These are phyloP conservation scores for Cassiopea andromeda DNA, from an alignment of 30 jellyfish, hydroid and myxozoan species.

Conservation along the genomic window DNA sequence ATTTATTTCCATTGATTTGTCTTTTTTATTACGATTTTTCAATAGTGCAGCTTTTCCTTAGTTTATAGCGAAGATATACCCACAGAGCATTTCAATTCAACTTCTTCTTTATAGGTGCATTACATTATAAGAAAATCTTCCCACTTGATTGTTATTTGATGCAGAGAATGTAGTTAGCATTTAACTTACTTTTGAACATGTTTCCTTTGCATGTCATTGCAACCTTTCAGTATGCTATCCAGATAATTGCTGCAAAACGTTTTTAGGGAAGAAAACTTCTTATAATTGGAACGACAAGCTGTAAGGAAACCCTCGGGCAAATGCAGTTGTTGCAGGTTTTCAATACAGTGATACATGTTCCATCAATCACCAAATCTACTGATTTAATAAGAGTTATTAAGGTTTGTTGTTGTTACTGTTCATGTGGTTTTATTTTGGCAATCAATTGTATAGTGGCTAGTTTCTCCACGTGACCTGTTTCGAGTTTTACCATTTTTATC, in stretches of 20 bases:
- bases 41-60: too few species aligned
- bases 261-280: constrained; percentile 83
- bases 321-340: constrained; percentile 82
- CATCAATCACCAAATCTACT: constrained; percentile 63
- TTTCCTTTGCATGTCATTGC: too few species aligned
- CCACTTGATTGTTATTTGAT: too few species aligned
- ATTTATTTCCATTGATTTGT: neutral
- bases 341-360: constrained; percentile 88
- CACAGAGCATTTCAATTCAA: too few species aligned
- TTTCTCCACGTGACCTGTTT: neutral
- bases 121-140: too few species aligned
- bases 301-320: constrained; percentile 79
- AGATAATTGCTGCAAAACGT: too few species aligned
- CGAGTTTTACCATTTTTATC: neutral
- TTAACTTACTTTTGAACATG: too few species aligned
- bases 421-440: neutral
- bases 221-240: too few species aligned
- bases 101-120: too few species aligned
- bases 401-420: constrained; percentile 16
- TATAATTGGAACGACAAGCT: constrained; percentile 92
- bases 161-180: too few species aligned
- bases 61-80: too few species aligned
- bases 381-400: constrained; percentile 66
- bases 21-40: neutral
- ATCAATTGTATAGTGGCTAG: neutral